Percentiles rank a stretch among this genome's conserved stretches.
These are phyloP conservation scores for Smithornis capensis DNA, from an alignment of 2,113 vertebrate genomes.

Conservation along the genomic window DNA sequence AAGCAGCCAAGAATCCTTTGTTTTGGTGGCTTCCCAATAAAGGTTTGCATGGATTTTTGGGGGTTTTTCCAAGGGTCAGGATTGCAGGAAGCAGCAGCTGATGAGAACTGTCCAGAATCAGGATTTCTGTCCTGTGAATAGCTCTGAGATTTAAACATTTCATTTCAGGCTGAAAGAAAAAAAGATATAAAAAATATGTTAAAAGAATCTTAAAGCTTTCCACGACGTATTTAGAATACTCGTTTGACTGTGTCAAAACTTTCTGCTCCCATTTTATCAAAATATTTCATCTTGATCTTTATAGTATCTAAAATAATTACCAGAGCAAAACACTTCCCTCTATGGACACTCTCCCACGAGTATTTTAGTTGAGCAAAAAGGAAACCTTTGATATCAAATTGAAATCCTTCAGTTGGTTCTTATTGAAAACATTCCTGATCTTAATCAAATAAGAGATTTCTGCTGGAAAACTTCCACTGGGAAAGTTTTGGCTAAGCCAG, in stretches of 20 bases:
- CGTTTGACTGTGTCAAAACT: background rate
- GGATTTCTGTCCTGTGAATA: background rate
- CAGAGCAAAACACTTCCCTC: background rate
- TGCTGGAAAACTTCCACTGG: background rate
- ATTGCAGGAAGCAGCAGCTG: background rate
- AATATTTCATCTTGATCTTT: background rate
- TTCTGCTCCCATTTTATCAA: background rate
- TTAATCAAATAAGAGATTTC: background rate
- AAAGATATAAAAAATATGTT: background rate
- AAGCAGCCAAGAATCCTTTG: background rate
- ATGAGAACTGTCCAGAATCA: background rate
- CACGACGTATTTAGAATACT: background rate
- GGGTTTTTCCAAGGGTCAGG: background rate
- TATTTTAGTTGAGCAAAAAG: background rate
- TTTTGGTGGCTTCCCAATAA: background rate
- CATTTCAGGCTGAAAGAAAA: background rate
- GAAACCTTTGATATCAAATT: background rate
- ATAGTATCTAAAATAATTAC: background rate
- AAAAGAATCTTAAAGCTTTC: background rate
- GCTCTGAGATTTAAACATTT: background rate
- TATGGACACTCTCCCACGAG: fast-evolving
- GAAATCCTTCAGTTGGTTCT: background rate
- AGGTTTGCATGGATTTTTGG: background rate
- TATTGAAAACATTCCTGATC: background rate
- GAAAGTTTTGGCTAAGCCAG: background rate